These are phyloP conservation scores for Hippoglossus stenolepis DNA, from an alignment of 2,113 vertebrate genomes.

Conservation along the genomic window DNA sequence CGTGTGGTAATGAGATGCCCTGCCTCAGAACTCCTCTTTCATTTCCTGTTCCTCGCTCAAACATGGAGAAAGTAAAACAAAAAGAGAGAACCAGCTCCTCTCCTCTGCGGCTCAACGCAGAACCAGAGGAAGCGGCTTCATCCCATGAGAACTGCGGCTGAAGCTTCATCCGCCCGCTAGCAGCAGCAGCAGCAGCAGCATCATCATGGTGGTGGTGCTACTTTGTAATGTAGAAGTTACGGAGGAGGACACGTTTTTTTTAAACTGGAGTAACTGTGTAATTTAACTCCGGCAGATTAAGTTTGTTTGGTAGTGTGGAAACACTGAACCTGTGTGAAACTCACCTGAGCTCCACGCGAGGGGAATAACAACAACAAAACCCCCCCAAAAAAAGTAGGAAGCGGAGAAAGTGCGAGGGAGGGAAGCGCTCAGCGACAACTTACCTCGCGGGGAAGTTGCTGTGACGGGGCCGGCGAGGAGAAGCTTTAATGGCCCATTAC, in stretches of 20 bases:
- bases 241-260: background rate
- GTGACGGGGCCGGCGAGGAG: slow-evolving; percentile 16
- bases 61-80: background rate
- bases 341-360: slow-evolving; percentile 44
- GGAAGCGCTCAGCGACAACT: slow-evolving; percentile 50
- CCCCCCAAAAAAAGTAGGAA: slow-evolving; percentile 60
- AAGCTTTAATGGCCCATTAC: slow-evolving; percentile 78
- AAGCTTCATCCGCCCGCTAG: slow-evolving; percentile 53
- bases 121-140: slow-evolving; percentile 43
- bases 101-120: slow-evolving; percentile 3
- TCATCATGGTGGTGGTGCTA: background rate
- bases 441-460: slow-evolving; percentile 70
- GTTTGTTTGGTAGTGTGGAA: background rate
- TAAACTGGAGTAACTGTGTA: background rate
- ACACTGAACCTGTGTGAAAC: slow-evolving; percentile 9
- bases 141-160: slow-evolving; percentile 54
- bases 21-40: slow-evolving; percentile 32
- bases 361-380: too few relatives aligned
- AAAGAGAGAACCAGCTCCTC: background rate
- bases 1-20: slow-evolving; percentile 31
- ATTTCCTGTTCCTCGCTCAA: slow-evolving; percentile 42
- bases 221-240: too few relatives aligned
- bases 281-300: background rate
- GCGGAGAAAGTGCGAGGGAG: slow-evolving; percentile 23
- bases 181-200: background rate